A percentile compares a stretch with the other conserved stretches of the same genome.
phyloP scores from a whole-genome alignment of 2,113 vertebrate genomes.

The Thinocorus orbignyianus region DNA sequence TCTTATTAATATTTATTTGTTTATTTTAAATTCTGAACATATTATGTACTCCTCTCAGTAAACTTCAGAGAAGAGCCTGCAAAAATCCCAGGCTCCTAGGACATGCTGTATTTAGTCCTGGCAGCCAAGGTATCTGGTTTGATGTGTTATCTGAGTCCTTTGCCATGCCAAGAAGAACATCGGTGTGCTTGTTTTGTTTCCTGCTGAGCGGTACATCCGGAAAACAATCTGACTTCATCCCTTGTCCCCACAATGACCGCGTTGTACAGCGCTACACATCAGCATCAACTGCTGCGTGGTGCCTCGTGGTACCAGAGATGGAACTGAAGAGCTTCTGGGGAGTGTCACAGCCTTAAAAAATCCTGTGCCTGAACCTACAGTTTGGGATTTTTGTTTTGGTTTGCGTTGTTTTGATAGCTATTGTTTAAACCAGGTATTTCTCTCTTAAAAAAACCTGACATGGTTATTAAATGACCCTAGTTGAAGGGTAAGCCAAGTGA shows the following conservation, averaged over 20 bases:
- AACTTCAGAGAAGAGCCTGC: not conserved
- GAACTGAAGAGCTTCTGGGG: not conserved
- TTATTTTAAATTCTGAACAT: not conserved
- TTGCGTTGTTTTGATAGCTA: not conserved
- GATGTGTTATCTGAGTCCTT: not conserved
- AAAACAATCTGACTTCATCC: not conserved
- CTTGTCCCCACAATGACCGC: conserved; percentile 24
- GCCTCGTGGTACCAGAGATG: conserved; percentile 15
- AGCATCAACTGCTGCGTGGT: not conserved
- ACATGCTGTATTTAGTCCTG: not conserved
- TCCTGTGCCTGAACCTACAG: not conserved
- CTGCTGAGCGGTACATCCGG: not conserved
- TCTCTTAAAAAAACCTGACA: not conserved
- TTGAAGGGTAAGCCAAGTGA: not conserved
- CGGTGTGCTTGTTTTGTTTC: conserved; percentile 1
- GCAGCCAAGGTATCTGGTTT: not conserved
- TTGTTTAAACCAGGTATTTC: not conserved
- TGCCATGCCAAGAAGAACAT: not conserved
- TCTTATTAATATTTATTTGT: not conserved
- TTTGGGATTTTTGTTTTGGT: not conserved
- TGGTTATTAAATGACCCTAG: not conserved
- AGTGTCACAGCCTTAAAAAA: not conserved
- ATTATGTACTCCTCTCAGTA: not conserved
- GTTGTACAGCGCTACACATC: conserved; percentile 33
- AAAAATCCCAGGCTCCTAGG: not conserved